Base-by-base conservation (phyloP, 2,113 vertebrate species). In the Ovis canadensis region DNA sequence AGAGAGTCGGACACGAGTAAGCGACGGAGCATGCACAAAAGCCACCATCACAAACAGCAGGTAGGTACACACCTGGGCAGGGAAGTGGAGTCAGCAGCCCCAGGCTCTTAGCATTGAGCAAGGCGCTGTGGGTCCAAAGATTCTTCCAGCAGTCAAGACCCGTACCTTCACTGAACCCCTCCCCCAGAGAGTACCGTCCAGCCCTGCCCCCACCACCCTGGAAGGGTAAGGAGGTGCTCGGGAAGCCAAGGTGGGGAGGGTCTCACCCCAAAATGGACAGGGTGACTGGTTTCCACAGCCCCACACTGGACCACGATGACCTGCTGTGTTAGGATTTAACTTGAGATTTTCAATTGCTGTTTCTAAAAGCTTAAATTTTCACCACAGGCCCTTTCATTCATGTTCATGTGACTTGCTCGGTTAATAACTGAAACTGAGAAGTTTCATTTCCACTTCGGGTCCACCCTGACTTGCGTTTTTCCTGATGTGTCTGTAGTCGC, bases 401-500 rank as follows among this genome's bases (percentile, higher is more conserved):
- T 12, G 13, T 48, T 77, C 78, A 62, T 9, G 11, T 48, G 89
- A 90, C 43, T 78, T 82, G 19, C 36, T 62, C 4, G 7, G 71
- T 87, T 96, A 67, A 23, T 77, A 87, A 59, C 54, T 62, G 83
- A 86, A 97, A 86, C 48, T 40, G 88, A 89, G 92, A 96, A 94
- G 88, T 83, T 96, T 94, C 89, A 45, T 88, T 94, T 98, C 86
- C 40, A 91, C 52, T 94, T 97, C 85, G 43, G 77, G 78, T 77
- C 55, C 52, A 83, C 74, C 83, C 84, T 78, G 81, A 96, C 71
- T 90, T 87, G 80, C 10, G 4, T 88, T 94, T 77, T 88, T 93
- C 94, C 85, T 59, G 60, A 89, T 62, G 85, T 27, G 82, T 96
- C 85, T 82, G 81, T 50, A 64, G 4, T 55, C 6, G 27, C n/a